Percentiles rank a stretch among this genome's conserved stretches.
These are phyloP conservation scores for Halocynthia roretzi DNA, from an alignment of 23 tunicate species.

Conservation along the genomic window DNA sequence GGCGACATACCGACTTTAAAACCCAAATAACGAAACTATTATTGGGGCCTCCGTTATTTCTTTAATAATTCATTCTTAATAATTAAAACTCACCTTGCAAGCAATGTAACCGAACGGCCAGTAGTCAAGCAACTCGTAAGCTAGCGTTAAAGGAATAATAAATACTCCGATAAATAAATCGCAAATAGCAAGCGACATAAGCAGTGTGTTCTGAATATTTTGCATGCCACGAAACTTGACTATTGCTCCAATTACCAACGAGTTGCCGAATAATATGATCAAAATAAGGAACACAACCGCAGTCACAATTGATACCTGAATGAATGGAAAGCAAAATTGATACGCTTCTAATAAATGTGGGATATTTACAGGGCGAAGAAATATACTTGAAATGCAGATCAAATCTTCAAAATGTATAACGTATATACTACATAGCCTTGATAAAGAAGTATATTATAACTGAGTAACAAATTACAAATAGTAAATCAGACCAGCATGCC, in stretches of 20 bases:
- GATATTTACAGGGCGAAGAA: not conserved
- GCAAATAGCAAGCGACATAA: conserved; percentile 1
- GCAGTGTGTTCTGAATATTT: not conserved
- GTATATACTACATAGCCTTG: no score
- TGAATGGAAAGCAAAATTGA: not conserved
- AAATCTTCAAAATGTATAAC: no score
- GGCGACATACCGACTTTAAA: not conserved
- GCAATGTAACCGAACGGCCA: not conserved
- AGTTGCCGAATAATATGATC: not conserved
- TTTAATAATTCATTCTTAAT: not conserved
- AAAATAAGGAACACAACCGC: not conserved
- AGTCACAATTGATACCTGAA: not conserved
- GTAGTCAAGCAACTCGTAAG: not conserved
- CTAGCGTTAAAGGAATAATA: not conserved
- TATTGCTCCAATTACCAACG: conserved; percentile 1
- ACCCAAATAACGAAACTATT: not conserved
- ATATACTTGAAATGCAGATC: no score
- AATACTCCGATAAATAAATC: not conserved
- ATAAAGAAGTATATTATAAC: no score
- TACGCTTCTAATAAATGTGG: not conserved
- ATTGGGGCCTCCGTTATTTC: not conserved
- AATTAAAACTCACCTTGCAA: conserved; percentile 2
- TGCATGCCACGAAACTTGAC: not conserved
- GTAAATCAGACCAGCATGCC: no score
- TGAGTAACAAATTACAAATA: no score